Base-by-base conservation (phyloP, 2,797 vertebrate species). In the Gymnoscopelus braueri region DNA sequence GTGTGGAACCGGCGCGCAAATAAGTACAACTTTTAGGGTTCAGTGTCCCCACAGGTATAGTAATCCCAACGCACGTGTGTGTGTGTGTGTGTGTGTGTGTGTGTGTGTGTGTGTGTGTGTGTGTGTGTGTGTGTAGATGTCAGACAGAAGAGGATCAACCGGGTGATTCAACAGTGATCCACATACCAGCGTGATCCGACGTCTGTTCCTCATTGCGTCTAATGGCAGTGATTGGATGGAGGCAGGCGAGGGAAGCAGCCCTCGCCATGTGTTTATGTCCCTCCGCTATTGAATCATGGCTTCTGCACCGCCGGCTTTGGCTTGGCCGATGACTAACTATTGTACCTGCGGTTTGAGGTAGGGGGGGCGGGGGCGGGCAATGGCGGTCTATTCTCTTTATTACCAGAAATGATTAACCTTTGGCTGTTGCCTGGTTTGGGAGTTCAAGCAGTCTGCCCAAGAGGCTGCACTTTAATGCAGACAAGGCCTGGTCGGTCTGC, bases 331-430 rank as follows among this genome's bases (percentile, higher is more conserved):
- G 84, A 81, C 66, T 75, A 74, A 87, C 81, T 4, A 23, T 67
- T 76, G 35, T 55, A 59, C 61, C 56, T 76, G 72, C 67, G 79
- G 79, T 87, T 81, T 80, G 67, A 83, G 81, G 81, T 44, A 5
- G 75, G 72, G 69, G 10, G 39, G 7, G 3, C 8, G 6, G 39
- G 39, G 7, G 7, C 7, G 39, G 5, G 0, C 39, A 8, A 44
- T 44, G 39, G 39, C 39, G 73, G 56, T 79, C 70, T 59, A 75
- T 79, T 79, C 64, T 73, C 75, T 87, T 87, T 86, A 87, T 83
- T 83, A 87, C 76, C 67, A 74, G 77, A 71, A 75, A 83, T 79
- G 79, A 87, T 88, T 82, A 84, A 88, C 75, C 52, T 86, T 77
- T 87, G 77, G 80, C 79, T 87, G 74, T 85, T 62, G 87, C 62